Base-by-base conservation (phyloP, 2,797 vertebrate species). In the Pampus argenteus region DNA sequence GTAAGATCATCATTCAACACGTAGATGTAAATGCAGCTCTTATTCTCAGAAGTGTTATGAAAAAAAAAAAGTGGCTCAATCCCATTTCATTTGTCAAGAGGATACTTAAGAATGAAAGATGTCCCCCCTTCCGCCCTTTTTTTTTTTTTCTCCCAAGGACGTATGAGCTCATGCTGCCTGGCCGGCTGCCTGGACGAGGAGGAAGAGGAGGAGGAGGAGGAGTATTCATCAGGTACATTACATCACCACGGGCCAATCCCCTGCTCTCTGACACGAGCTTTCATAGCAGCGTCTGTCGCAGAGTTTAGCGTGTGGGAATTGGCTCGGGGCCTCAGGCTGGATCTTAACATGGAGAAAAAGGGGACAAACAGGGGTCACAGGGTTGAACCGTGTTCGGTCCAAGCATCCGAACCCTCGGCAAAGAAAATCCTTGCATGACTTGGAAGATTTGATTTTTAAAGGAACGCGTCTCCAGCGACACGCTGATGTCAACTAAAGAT, bases 191-290 rank as follows among this genome's bases (percentile, higher is more conserved):
- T 85, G 76, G 83, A 82, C 15, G 64, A 70, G 23, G 80, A 78
- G 66, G 69, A 63, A 49, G 69, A 59, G 62, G 76, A 85, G 34
- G 76, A 63, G 42, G 69, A 23, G 23, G 66, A 74, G 77, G 74
- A 74, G 84, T 83, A 89, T 92, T 91, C 86, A 93, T 91, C 89
- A 90, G 91, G 92, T 91, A 65, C 76, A 90, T 92, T 89, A 93
- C 91, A 63, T 94, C 92, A 93, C 81, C 74, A 1, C 42, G 0
- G 73, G 81, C 91, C 93, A 94, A 92, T 94, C 86, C 25, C 6
- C 52, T 83, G 70, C 65, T 78, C 70, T 49, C 54, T 79, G 76
- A 55, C 79, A 77, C 40, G 0, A 76, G 78, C 50, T 74, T 45
- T 52, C 20, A 11, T 44, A 67, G 65, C 25, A 26, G 71, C 59